A percentile compares a stretch with the other conserved stretches of the same genome.
These are phyloP conservation scores for Andricus grossulariae DNA, from an alignment of 1,140 invertebrate species.

Conservation along the genomic window DNA sequence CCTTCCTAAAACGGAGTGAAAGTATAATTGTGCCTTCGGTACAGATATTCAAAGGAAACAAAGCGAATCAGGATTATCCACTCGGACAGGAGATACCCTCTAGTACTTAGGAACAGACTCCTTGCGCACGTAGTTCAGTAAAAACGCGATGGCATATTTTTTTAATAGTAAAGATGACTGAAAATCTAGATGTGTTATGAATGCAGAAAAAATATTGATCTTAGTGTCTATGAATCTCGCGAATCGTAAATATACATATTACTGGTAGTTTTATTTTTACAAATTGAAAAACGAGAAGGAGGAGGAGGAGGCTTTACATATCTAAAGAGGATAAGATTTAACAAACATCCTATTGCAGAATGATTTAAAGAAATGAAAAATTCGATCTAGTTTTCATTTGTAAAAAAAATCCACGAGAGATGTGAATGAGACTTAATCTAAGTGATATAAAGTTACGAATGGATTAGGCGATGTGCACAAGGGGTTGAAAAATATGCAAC, in stretches of 20 bases:
- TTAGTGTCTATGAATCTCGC: conserved; percentile 13
- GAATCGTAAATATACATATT: not conserved
- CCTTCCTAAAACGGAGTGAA: conserved; percentile 71
- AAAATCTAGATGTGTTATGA: conserved; percentile 18
- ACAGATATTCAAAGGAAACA: conserved; percentile 58
- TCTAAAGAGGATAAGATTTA: no score
- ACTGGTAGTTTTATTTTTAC: no score
- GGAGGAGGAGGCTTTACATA: no score
- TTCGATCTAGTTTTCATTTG: no score
- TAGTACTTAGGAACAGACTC: conserved; percentile 48
- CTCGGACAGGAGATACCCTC: conserved; percentile 37
- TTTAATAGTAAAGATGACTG: conserved; percentile 14
- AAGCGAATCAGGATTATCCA: conserved; percentile 33
- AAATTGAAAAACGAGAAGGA: no score
- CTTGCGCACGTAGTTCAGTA: conserved; percentile 30
- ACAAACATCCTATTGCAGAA: no score
- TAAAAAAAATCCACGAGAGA: no score
- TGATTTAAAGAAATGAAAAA: no score
- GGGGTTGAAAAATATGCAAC: conserved; percentile 50
- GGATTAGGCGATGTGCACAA: conserved; percentile 4
- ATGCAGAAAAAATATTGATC: conserved; percentile 13
- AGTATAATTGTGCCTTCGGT: conserved; percentile 76
- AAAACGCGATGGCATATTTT: conserved; percentile 3
- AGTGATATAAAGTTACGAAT: conserved; percentile 24
- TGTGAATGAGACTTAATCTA: not conserved